These are phyloP conservation scores for Bolinopsis microptera DNA, from an alignment of 37 sponge, comb jelly and placozoan genomes.

Conservation along the genomic window DNA sequence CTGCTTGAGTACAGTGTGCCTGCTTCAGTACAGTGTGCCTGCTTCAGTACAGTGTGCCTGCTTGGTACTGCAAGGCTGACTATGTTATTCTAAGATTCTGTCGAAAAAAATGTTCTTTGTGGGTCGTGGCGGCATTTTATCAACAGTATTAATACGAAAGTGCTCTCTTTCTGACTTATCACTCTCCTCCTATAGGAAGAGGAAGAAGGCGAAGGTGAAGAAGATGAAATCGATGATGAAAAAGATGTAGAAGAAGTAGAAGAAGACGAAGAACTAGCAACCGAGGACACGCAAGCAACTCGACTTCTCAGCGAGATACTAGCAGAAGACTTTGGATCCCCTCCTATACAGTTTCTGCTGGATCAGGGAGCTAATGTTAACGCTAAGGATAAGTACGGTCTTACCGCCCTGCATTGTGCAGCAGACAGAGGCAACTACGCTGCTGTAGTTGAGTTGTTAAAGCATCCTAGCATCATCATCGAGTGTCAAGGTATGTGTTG, in stretches of 20 bases:
- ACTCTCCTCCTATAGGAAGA: background rate
- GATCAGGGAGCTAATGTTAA: slow-evolving; percentile 14
- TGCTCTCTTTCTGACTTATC: no score
- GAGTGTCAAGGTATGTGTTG: background rate
- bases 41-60: no score
- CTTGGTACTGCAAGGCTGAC: no score
- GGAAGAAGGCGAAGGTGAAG: background rate
- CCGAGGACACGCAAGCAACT: background rate
- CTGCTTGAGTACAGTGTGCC: no score
- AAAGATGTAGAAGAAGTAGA: background rate
- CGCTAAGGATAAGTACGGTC: slow-evolving; percentile 69
- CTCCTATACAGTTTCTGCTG: background rate
- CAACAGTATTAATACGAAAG: no score
- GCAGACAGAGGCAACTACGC: slow-evolving; percentile 30
- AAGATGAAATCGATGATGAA: background rate
- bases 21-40: no score
- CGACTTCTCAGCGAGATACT: background rate
- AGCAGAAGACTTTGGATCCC: slow-evolving; percentile 2
- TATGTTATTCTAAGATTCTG: no score
- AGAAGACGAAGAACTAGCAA: background rate
- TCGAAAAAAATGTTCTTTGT: no score
- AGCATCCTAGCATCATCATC: background rate
- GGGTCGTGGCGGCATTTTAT: no score
- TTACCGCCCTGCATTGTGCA: slow-evolving; percentile 61
- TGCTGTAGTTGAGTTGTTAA: background rate